Base-by-base conservation (phyloP, 2,888 invertebrate species). In the Hydrotaea diabolus region DNA sequence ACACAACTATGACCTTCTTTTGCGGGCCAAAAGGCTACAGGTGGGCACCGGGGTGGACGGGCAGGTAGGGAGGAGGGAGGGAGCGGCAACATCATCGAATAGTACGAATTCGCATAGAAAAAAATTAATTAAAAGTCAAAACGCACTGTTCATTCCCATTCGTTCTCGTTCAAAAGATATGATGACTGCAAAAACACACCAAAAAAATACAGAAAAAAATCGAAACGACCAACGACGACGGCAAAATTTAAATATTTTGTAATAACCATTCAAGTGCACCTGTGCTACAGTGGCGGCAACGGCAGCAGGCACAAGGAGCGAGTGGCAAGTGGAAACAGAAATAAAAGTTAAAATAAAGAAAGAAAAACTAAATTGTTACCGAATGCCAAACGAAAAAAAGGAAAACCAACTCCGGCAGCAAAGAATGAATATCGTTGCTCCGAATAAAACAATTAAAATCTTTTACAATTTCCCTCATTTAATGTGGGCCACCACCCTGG, bases 191-290 rank as follows among this genome's bases (percentile, higher is more conserved):
- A 64, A n/a, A 4, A 7, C 31, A 31, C 31, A 31, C 31, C 3
- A 31, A 83, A 69, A 21, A 8, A n/a, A n/a, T n/a, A n/a, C n/a
- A n/a, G n/a, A n/a, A n/a, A n/a, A n/a, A n/a, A n/a, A n/a, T n/a
- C n/a, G n/a, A n/a, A n/a, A n/a, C n/a, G n/a, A n/a, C 66, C 79
- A 80, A 72, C 49, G 31, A 82, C 69, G 69, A 79, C 49, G 57
- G 23, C 57, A 69, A 79, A 79, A 77, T 75, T 81, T 84, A 77
- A 73, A 82, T 82, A 77, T 79, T 82, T 77, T 57, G 72, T 82
- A 85, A 82, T 73, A 85, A 74, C 55, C 82, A 31, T 82, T 85
- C 85, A 85, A 82, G 74, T 79, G 82, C 85, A 85, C 85, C 85
- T 85, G 85, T 82, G 85, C 69, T 26, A 13, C 46, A 59, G 2